Conservation (phyloP, 2,113 vertebrate genomes). For the Anoplopoma fimbria region DNA sequence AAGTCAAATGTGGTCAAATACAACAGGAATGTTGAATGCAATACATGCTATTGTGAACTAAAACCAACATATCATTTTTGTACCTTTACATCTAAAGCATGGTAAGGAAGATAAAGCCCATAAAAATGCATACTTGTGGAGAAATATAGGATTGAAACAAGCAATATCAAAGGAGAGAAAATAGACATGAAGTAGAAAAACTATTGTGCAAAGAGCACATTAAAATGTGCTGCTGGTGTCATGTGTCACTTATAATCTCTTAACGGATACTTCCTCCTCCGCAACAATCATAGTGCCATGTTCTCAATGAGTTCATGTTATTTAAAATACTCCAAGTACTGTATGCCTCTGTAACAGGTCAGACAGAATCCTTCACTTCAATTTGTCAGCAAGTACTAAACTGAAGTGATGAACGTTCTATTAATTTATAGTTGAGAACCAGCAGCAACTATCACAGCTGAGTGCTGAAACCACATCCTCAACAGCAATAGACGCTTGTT, state of each 20-base stretch:
- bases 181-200: conserved; percentile 15
- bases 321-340: background rate
- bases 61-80: conserved; percentile 13
- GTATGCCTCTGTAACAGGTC: background rate
- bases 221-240: conserved; percentile 37
- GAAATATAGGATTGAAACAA: conserved; percentile 10
- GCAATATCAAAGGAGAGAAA: conserved; percentile 28
- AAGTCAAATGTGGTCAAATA: background rate
- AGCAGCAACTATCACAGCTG: background rate
- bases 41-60: conserved; percentile 16
- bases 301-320: background rate
- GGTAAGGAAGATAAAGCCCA: background rate
- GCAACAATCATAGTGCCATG: background rate
- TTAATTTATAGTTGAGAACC: background rate
- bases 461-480: background rate
- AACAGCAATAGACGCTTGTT: background rate
- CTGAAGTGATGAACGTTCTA: background rate
- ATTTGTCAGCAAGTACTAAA: no score
- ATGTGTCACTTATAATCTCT: background rate
- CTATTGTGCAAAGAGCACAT: conserved; percentile 3
- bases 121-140: background rate
- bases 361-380: no score
- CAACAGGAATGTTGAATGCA: conserved; percentile 7
- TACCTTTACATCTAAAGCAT: conserved; percentile 7
- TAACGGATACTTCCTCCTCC: background rate